phyloP scores from a whole-genome alignment of 2,888 invertebrate species.

The Rhodophaea formosa region DNA sequence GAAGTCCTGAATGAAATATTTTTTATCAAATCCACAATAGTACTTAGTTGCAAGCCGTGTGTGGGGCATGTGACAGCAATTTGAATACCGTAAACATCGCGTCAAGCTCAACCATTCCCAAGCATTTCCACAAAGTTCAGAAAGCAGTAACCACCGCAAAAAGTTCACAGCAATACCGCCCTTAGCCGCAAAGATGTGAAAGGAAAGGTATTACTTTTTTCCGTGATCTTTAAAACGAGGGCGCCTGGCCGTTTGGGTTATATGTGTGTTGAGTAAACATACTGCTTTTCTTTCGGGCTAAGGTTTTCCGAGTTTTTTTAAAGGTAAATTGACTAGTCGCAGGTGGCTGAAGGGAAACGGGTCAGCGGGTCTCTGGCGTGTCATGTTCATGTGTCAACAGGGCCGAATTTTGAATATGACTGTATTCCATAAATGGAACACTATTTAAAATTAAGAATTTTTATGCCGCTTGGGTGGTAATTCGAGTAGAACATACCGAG shows the following conservation, averaged over 20 bases:
- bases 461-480: no score
- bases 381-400: slow-evolving; percentile 76
- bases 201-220: slow-evolving; percentile 51
- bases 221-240: slow-evolving; percentile 60
- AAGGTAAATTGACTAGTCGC: slow-evolving; percentile 77
- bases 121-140: slow-evolving; percentile 51
- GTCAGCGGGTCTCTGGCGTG: slow-evolving; percentile 73
- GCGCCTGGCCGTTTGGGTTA: slow-evolving; percentile 59
- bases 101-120: slow-evolving; percentile 64
- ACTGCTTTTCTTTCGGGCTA: slow-evolving; percentile 68
- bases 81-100: slow-evolving; percentile 72
- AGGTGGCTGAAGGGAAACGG: slow-evolving; percentile 71
- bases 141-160: slow-evolving; percentile 41
- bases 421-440: no score
- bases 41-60: slow-evolving; percentile 38
- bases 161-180: slow-evolving; percentile 52
- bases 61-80: slow-evolving; percentile 60
- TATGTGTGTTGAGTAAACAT: slow-evolving; percentile 77
- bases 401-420: slow-evolving; percentile 41
- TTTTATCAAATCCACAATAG: slow-evolving; percentile 41
- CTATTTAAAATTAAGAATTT: background rate
- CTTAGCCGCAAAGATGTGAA: slow-evolving; percentile 58
- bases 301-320: slow-evolving; percentile 71
- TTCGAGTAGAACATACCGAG: no score
- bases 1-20: slow-evolving; percentile 40